Evolutionary conservation across 2,113 vertebrate genomes (phyloP).

Genomic region (Eubucco bourcierii): DNA sequence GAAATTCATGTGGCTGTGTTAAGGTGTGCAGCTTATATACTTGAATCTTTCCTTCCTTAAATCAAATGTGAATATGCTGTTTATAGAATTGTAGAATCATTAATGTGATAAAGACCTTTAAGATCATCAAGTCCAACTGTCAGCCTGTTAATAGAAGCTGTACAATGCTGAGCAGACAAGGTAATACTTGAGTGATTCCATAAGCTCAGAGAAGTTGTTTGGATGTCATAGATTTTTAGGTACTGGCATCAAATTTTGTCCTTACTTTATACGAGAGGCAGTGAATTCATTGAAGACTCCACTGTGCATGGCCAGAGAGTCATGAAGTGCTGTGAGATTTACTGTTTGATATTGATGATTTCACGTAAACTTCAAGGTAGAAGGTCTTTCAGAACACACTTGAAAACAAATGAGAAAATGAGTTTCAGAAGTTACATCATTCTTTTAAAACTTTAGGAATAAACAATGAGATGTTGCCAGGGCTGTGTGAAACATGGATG

Average conservation of each 20-base stretch:
- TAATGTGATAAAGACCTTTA: too few species aligned
- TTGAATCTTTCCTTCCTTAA: not conserved
- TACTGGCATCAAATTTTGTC: not conserved
- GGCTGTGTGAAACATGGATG: not conserved
- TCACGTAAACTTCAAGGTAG: not conserved
- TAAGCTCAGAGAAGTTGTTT: not conserved
- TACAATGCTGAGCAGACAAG: not conserved
- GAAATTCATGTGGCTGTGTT: not conserved
- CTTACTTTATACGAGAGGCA: not conserved
- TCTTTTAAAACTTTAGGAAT: not conserved
- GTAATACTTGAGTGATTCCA: not conserved
- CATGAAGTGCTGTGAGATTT: not conserved
- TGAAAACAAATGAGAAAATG: not conserved
- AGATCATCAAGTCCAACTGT: too few species aligned
- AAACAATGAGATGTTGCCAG: not conserved
- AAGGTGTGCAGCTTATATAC: not conserved
- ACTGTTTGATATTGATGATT: not conserved
- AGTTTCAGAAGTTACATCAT: conserved; percentile 4
- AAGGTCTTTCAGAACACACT: not conserved
- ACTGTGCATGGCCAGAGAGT: not conserved
- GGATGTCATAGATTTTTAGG: not conserved
- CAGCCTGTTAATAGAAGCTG: not conserved
- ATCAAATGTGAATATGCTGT: not conserved
- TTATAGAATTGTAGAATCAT: not conserved
- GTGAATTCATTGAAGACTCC: not conserved